A percentile compares a stretch with the other conserved stretches of the same genome.
phyloP scores from a whole-genome alignment of 2,113 vertebrate genomes.

The Lasiurus borealis region DNA sequence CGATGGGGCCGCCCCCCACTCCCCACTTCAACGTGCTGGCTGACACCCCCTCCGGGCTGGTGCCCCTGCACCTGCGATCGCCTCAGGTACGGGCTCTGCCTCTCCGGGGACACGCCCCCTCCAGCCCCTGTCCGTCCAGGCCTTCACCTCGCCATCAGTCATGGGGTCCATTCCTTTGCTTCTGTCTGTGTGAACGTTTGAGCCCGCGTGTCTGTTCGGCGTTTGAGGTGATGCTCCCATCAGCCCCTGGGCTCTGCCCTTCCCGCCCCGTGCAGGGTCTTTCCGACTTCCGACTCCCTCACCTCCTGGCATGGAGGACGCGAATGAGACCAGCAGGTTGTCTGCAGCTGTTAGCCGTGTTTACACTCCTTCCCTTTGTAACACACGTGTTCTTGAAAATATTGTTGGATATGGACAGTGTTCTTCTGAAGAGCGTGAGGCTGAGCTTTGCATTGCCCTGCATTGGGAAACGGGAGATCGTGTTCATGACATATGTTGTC shows the following conservation, averaged over 20 bases:
- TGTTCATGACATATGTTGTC: background rate
- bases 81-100: slow-evolving; percentile 89
- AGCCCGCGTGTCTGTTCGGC: background rate
- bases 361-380: background rate
- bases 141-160: background rate
- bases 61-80: slow-evolving; percentile 95
- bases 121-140: background rate
- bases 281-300: background rate
- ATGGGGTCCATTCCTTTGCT: too few relatives aligned
- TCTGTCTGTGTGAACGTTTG: background rate
- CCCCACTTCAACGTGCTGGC: slow-evolving; percentile 98
- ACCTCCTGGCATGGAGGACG: background rate
- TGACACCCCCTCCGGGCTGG: slow-evolving; percentile 96
- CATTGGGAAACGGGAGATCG: background rate
- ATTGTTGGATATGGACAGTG: background rate
- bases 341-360: background rate
- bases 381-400: background rate
- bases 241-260: background rate
- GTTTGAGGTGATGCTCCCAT: background rate
- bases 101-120: background rate
- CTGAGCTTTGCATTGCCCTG: background rate
- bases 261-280: background rate
- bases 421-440: background rate
- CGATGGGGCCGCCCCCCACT: slow-evolving; percentile 98
- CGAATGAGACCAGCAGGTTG: background rate